phyloP scores from a whole-genome alignment of 2,113 vertebrate species.

The Circaetus cinerascens region DNA sequence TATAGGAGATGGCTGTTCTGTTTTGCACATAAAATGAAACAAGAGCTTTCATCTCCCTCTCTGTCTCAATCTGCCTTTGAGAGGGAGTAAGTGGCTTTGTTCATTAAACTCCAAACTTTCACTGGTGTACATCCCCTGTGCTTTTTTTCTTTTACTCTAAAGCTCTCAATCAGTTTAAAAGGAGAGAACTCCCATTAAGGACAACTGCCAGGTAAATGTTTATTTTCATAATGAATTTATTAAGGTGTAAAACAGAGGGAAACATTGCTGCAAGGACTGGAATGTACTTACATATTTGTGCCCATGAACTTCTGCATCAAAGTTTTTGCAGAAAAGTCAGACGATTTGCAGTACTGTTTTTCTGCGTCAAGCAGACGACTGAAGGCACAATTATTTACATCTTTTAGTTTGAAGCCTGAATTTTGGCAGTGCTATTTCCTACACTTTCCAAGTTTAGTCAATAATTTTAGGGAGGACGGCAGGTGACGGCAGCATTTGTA shows the following conservation, averaged over 20 bases:
- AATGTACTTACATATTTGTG: neutral
- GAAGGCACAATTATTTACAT: neutral
- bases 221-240: neutral
- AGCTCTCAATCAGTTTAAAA: conserved; percentile 2
- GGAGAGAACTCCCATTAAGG: conserved; percentile 1
- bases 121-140: neutral
- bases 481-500: neutral
- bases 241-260: neutral
- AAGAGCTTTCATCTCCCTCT: conserved; percentile 54
- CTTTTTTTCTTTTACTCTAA: neutral
- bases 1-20: conserved; percentile 83
- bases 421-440: neutral
- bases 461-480: neutral
- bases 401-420: neutral
- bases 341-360: neutral
- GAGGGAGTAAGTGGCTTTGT: conserved; percentile 41
- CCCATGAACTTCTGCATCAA: neutral
- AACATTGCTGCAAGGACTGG: neutral
- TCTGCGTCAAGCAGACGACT: neutral
- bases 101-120: conserved; percentile 46
- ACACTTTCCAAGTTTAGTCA: neutral
- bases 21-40: conserved; percentile 83
- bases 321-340: neutral
- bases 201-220: conserved; percentile 19
- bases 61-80: conserved; percentile 32